These are phyloP conservation scores for Parascotia fuliginaria DNA, from an alignment of 2,888 invertebrate genomes.

Conservation along the genomic window DNA sequence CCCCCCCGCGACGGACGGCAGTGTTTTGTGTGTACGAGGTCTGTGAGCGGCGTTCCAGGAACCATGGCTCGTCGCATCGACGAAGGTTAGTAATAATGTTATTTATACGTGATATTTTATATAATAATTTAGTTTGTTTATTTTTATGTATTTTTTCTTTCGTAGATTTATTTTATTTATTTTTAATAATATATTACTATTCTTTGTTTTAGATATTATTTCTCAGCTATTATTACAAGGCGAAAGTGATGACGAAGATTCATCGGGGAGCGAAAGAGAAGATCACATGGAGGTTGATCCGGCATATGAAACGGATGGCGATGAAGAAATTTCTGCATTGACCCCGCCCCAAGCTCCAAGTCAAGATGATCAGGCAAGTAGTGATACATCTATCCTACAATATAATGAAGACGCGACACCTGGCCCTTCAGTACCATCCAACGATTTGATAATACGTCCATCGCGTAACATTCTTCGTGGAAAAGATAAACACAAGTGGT, in stretches of 20 bases:
- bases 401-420: background rate
- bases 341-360: background rate
- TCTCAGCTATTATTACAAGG: background rate
- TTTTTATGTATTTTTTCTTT: background rate
- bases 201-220: background rate
- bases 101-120: background rate
- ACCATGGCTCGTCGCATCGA: conserved; percentile 9
- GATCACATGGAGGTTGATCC: background rate
- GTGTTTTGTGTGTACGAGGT: conserved; percentile 8
- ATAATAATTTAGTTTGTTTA: background rate
- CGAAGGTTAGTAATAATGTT: background rate
- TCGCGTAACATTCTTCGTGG: background rate
- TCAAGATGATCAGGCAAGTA: conserved; percentile 1
- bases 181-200: background rate
- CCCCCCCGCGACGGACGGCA: conserved; percentile 6
- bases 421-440: background rate
- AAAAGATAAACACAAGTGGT: background rate
- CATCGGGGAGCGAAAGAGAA: background rate
- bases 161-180: background rate
- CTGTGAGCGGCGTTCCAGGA: conserved; percentile 8
- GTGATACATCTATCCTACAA: background rate
- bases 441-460: background rate
- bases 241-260: background rate
- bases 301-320: background rate
- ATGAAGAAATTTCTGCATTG: background rate